phyloP scores from a whole-genome alignment of 2,888 invertebrate genomes.

The Tyria jacobaeae region DNA sequence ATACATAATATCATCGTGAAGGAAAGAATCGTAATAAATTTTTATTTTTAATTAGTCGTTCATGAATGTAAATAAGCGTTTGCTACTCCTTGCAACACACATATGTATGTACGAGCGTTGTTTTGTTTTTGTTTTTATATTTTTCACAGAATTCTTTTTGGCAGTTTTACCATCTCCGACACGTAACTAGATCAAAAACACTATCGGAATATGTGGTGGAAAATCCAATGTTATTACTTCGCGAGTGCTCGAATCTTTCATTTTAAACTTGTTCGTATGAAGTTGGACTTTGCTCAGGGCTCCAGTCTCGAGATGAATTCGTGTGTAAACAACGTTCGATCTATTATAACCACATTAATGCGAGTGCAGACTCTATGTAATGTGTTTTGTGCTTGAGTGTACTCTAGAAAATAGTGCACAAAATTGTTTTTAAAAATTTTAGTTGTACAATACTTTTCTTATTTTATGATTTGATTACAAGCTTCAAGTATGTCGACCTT shows the following conservation, averaged over 20 bases:
- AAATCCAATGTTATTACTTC: constrained; percentile 46
- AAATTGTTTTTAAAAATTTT: not conserved
- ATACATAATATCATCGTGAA: too few relatives aligned
- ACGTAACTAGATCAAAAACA: constrained; percentile 31
- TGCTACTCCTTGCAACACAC: too few relatives aligned
- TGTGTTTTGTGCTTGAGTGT: constrained; percentile 14
- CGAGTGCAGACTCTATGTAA: constrained; percentile 17
- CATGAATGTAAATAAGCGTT: too few relatives aligned
- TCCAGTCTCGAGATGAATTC: constrained; percentile 27
- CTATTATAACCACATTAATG: constrained; percentile 41
- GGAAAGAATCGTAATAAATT: too few relatives aligned
- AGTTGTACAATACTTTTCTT: not conserved
- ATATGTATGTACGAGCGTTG: not conserved
- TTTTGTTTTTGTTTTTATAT: not conserved
- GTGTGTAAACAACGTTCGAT: constrained; percentile 59
- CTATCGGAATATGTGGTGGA: constrained; percentile 31
- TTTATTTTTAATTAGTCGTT: too few relatives aligned
- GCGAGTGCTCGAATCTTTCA: constrained; percentile 68
- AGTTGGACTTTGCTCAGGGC: constrained; percentile 47
- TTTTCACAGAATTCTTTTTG: not conserved
- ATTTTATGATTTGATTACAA: not conserved
- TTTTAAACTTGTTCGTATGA: constrained; percentile 71
- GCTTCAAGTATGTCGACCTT: not conserved
- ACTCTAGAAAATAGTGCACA: not conserved
- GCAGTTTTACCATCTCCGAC: constrained; percentile 5